These are phyloP conservation scores for Tetheella fluctuosa DNA, from an alignment of 2,888 invertebrate species.

Conservation along the genomic window DNA sequence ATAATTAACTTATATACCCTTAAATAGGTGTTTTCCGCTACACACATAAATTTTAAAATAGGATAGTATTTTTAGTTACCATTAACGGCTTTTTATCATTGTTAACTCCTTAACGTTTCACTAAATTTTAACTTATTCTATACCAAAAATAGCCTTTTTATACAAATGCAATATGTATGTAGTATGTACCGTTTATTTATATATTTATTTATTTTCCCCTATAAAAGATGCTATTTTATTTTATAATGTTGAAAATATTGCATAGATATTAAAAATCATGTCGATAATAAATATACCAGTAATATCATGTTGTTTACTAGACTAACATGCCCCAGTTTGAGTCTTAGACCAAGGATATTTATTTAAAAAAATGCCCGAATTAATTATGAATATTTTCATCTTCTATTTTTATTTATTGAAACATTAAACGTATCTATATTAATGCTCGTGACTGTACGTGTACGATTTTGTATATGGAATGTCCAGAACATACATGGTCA, in stretches of 20 bases:
- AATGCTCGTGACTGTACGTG: too few species aligned
- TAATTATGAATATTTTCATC: not conserved
- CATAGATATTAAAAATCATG: not conserved
- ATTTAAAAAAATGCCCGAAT: not conserved
- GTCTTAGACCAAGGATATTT: too few species aligned
- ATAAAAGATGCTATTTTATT: conserved; percentile 8
- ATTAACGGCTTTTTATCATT: conserved; percentile 37
- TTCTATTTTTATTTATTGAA: not conserved
- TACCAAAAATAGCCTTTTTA: conserved; percentile 13
- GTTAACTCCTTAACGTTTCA: conserved; percentile 2
- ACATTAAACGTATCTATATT: too few species aligned
- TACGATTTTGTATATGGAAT: not conserved
- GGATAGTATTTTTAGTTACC: conserved; percentile 39
- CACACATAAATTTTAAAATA: not conserved
- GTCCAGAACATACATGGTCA: not conserved
- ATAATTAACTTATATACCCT: not conserved
- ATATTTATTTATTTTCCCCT: conserved; percentile 16
- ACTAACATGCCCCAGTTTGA: not conserved
- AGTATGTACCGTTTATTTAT: conserved; percentile 14
- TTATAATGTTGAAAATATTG: not conserved
- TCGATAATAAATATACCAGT: not conserved
- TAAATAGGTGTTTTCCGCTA: not conserved
- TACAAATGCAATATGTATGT: conserved; percentile 15
- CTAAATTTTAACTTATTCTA: not conserved
- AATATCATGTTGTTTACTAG: not conserved